Evolutionary conservation across 2,113 vertebrate species (phyloP).

Genomic region (Clarias magur): DNA sequence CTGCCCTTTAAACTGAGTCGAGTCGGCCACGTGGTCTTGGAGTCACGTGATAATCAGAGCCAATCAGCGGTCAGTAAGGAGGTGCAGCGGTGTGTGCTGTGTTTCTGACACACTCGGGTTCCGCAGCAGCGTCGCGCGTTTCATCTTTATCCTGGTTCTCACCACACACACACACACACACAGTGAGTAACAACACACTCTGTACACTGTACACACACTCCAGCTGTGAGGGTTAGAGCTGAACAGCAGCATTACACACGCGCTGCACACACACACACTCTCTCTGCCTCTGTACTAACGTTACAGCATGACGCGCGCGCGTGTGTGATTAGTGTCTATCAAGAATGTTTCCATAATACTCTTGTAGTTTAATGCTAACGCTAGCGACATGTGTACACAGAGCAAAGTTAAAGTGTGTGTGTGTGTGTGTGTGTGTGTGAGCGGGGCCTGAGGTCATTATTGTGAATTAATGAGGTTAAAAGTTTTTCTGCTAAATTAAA

Average conservation of each 20-base stretch:
- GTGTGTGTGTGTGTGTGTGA: not conserved
- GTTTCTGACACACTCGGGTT: not conserved
- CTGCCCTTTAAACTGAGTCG: not conserved
- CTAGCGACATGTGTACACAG: not conserved
- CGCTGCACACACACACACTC: not conserved
- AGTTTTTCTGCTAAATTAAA: not conserved
- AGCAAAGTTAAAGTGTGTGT: not conserved
- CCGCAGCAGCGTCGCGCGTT: not conserved
- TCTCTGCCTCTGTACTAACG: no score
- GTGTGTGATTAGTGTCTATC: not conserved
- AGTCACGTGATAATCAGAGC: not conserved
- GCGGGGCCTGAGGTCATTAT: not conserved
- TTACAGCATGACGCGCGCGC: not conserved
- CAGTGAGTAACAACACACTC: slow-evolving; percentile 5
- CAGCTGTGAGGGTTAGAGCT: not conserved
- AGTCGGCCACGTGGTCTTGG: not conserved
- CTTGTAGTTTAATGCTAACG: not conserved
- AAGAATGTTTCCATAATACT: not conserved
- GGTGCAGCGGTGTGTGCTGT: not conserved
- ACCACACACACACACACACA: no score
- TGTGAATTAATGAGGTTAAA: not conserved
- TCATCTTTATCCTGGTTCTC: not conserved
- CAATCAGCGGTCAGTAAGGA: not conserved
- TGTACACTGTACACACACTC: not conserved
- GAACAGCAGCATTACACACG: not conserved